These are phyloP conservation scores for Dipus sagitta DNA, from an alignment of 2,797 vertebrate species.

Conservation along the genomic window DNA sequence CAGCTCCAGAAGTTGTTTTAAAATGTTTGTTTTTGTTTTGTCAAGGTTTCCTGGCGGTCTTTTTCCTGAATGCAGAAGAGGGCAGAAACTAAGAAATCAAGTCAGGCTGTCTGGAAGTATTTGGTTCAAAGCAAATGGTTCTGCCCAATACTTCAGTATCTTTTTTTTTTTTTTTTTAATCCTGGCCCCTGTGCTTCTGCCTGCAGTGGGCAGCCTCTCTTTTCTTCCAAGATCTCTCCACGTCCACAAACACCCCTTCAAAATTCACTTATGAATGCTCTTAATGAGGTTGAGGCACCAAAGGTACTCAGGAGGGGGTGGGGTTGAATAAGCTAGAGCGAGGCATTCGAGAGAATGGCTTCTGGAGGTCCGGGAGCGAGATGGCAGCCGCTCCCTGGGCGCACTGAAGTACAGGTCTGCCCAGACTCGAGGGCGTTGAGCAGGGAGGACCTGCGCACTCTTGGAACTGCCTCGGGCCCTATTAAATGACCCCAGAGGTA, in stretches of 20 bases:
- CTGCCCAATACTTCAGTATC: not conserved
- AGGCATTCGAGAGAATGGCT: not conserved
- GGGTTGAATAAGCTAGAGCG: not conserved
- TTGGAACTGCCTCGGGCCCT: not conserved
- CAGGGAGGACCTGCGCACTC: not conserved
- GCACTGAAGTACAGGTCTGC: not conserved
- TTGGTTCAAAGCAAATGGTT: not conserved
- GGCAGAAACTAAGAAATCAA: not conserved
- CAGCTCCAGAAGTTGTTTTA: not conserved
- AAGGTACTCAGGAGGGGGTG: too few species aligned
- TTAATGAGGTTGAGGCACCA: not conserved
- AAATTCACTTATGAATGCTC: not conserved
- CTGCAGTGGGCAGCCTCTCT: not conserved
- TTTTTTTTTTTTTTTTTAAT: not conserved
- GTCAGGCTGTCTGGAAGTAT: conserved; percentile 20
- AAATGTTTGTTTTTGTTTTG: not conserved
- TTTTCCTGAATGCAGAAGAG: not conserved
- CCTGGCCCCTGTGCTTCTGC: not conserved
- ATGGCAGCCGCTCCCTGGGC: not conserved
- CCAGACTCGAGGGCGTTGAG: not conserved
- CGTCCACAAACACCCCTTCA: not conserved
- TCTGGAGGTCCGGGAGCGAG: not conserved
- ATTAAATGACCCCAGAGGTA: not conserved
- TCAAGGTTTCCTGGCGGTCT: not conserved
- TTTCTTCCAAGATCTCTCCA: not conserved